Conservation (phyloP, 2,113 vertebrate species). For the Tachysurus fulvidraco region DNA sequence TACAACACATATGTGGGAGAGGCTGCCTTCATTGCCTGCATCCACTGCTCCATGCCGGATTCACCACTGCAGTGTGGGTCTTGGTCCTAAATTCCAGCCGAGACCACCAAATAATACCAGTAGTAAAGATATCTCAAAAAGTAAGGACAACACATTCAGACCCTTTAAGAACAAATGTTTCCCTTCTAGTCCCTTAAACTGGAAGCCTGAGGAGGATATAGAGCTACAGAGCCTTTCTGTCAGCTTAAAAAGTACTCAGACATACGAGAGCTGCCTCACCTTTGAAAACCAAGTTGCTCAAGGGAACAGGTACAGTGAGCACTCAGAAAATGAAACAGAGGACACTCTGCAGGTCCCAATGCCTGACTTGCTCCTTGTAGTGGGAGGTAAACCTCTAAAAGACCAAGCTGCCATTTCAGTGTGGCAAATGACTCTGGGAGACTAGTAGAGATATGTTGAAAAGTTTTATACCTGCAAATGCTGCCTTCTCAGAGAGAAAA, state of each 20-base stretch:
- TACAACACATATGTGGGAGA: slow-evolving; percentile 73
- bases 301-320: slow-evolving; percentile 41
- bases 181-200: slow-evolving; percentile 44
- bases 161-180: slow-evolving; percentile 73
- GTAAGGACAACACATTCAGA: slow-evolving; percentile 54
- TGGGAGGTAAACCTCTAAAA: slow-evolving; percentile 77
- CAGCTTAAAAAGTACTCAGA: slow-evolving; percentile 25
- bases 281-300: slow-evolving; percentile 68
- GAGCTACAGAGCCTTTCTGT: slow-evolving; percentile 78
- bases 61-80: slow-evolving; percentile 78
- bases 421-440: slow-evolving; percentile 74
- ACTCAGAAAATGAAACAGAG: slow-evolving; percentile 42
- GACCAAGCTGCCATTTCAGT: slow-evolving; percentile 68
- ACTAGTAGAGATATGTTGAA: slow-evolving; percentile 48
- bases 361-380: slow-evolving; percentile 74
- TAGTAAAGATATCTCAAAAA: slow-evolving; percentile 11
- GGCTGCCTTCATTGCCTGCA: slow-evolving; percentile 60
- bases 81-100: slow-evolving; percentile 70
- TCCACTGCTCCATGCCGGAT: slow-evolving; percentile 67
- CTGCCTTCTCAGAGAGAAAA: slow-evolving; percentile 27
- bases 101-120: background rate
- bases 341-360: slow-evolving; percentile 52
- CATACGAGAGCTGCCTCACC: slow-evolving; percentile 54
- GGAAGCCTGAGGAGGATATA: slow-evolving; percentile 61
- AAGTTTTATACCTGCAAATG: background rate